Conservation (phyloP, 1,140 invertebrate species). For the Caerostris darwini region DNA sequence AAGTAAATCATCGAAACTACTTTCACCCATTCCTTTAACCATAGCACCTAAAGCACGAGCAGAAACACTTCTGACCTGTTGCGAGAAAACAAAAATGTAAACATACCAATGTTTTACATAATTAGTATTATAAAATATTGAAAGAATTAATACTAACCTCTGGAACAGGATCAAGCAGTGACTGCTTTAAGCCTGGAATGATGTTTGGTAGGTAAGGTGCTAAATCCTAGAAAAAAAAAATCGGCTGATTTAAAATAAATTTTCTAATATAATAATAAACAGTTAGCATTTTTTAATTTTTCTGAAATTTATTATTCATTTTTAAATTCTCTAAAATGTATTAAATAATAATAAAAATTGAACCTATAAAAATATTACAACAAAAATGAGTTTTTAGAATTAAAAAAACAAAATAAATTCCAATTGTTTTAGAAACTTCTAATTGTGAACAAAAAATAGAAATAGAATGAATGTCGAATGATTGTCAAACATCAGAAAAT, state of each 20-base stretch:
- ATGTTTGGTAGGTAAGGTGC: constrained; percentile 97
- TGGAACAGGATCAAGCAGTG: constrained; percentile 97
- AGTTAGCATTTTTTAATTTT: not conserved
- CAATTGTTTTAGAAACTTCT: too few relatives aligned
- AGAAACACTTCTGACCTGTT: constrained; percentile 81
- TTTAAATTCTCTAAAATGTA: too few relatives aligned
- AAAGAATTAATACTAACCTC: constrained; percentile 85
- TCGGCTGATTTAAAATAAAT: not conserved
- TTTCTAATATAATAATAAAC: not conserved
- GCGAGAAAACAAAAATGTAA: not conserved
- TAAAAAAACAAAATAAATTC: too few relatives aligned
- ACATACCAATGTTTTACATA: not conserved
- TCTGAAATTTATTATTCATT: not conserved
- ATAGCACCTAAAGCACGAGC: constrained; percentile 91
- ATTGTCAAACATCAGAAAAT: too few relatives aligned
- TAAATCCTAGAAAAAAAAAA: constrained; percentile 86
- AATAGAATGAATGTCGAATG: too few relatives aligned
- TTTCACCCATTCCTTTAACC: constrained; percentile 97
- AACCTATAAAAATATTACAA: too few relatives aligned
- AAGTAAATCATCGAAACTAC: constrained; percentile 95
- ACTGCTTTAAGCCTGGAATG: constrained; percentile 97
- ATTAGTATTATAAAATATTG: not conserved
- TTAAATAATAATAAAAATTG: too few relatives aligned
- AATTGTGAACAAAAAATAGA: too few relatives aligned
- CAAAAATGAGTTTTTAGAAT: too few relatives aligned